These are phyloP conservation scores for Pterois miles DNA, from an alignment of 2,797 vertebrate genomes.

Conservation along the genomic window DNA sequence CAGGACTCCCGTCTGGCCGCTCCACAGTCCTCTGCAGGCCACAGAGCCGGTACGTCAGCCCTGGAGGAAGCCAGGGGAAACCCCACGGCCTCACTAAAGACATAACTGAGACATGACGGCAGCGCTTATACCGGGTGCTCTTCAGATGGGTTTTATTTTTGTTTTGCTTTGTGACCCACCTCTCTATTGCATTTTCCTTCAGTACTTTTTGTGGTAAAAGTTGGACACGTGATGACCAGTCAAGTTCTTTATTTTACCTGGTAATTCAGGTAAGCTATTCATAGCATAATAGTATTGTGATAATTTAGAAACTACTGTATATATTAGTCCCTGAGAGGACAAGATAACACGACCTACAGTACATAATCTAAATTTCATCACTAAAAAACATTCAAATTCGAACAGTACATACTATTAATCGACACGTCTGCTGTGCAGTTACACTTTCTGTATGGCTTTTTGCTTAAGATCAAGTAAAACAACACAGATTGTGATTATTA, in stretches of 20 bases:
- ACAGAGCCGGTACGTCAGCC: slow-evolving; percentile 36
- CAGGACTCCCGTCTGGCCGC: slow-evolving; percentile 36
- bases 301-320: not conserved
- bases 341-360: not conserved
- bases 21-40: slow-evolving; percentile 31
- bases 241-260: slow-evolving; percentile 19
- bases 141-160: slow-evolving; percentile 31
- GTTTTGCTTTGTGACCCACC: slow-evolving; percentile 21
- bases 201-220: slow-evolving; percentile 8
- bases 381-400: not conserved
- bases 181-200: slow-evolving; percentile 11
- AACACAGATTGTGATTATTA: not conserved
- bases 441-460: not conserved
- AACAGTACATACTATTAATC: not conserved
- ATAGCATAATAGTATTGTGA: not conserved
- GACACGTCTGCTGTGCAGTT: not conserved
- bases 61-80: slow-evolving; percentile 49
- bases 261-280: not conserved
- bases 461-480: not conserved
- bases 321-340: not conserved
- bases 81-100: slow-evolving; percentile 37
- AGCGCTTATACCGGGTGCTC: slow-evolving; percentile 12
- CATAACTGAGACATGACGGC: slow-evolving; percentile 41
- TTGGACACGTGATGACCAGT: not conserved
- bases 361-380: not conserved